Evolutionary conservation across 2,797 vertebrate species (phyloP), one percentile per base, ranked within the genome.

Genomic region (Pantherophis alleghaniensis): DNA sequence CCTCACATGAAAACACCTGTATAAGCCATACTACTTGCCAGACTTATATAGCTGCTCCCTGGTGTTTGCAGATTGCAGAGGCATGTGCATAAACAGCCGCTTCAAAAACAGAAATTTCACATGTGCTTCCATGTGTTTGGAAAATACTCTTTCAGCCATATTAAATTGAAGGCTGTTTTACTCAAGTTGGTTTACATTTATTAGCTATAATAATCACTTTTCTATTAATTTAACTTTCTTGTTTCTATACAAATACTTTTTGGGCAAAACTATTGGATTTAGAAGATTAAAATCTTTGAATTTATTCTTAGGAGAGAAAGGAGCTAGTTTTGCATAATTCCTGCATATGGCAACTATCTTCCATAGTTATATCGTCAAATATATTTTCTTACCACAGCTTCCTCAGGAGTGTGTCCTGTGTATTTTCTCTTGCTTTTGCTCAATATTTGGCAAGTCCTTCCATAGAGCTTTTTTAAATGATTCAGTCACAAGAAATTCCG

Each of bases 401-500:
- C 28, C n/a, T 87, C 59, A 37, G 13, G 79, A 56, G 57, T 18
- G 51, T n/a, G 18, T 1, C 2, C 7, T 59, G 37, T 69, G 7
- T 90, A 59, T 89, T 94, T 94, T 94, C 63, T 91, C 69, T 88
- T 57, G 56, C 18, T 63, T 91, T 88, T 86, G 20, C 89, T 61
- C 66, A 91, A 26, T 51, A 94, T 90, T 89, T 89, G 22, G 92
- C 91, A 95, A 91, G 83, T 55, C 47, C n/a, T 57, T 87, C 7
- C 7, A 53, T 16, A 94, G 86, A 88, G 91, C 92, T 57, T 56
- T 57, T 66, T 47, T 94, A 79, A 42, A 86, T 89, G 61, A 86
- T 93, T 66, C 89, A 57, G 91, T 94, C 90, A 92, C 90, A 90
- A 32, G 92, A 92, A 92, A 87, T 63, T 60, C 5, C 74, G 69